Evolutionary conservation across 2,797 vertebrate genomes (phyloP), one percentile per base, ranked within the genome.

Genomic region (Lepilemur ruficaudatus): DNA sequence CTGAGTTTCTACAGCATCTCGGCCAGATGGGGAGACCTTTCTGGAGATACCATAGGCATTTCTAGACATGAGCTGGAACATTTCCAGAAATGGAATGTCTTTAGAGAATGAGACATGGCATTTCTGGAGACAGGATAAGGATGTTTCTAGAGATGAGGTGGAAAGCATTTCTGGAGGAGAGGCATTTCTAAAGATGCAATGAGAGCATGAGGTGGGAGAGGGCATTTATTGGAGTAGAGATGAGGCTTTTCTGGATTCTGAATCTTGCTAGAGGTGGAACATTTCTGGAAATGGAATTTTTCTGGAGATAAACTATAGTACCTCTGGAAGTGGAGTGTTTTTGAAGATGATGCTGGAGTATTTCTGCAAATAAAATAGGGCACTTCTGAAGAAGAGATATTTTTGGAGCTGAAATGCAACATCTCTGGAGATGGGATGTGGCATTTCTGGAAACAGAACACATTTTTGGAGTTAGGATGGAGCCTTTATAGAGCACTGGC

Each of bases 331-430:
- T 46, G 38, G 59, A 93, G 38, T 93, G 95, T 79, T 93, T 86
- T 90, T 93, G 25, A 95, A 95, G 94, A 89, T 67, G 94, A 35
- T 93, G 46, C 89, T 86, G 65, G 87, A 94, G 91, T 93, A 92
- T 91, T 95, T 97, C 95, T 95, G 94, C 85, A 93, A 92, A 72
- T 93, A 80, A 94, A 94, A 88, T 92, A 93, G 96, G 90, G 89
- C 94, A 75, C 89, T 92, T 96, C 93, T 96, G 88, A 97, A 95
- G 91, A 11, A 35, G 85, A 93, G 85, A 70, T 95, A 91, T 96
- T 96, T 98, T 85, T 46, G 90, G 95, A 96, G 67, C n/a, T 88
- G 81, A 92, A 63, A 57, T 57, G 89, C 88, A 91, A 81, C 59
- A n/a, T 94, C 70, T 96, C 93, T 95, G 84, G 97, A 97, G 89